A percentile compares a stretch with the other conserved stretches of the same genome.
Conservation (phyloP, 2,888 invertebrate genomes). For the Dione vanillae region DNA sequence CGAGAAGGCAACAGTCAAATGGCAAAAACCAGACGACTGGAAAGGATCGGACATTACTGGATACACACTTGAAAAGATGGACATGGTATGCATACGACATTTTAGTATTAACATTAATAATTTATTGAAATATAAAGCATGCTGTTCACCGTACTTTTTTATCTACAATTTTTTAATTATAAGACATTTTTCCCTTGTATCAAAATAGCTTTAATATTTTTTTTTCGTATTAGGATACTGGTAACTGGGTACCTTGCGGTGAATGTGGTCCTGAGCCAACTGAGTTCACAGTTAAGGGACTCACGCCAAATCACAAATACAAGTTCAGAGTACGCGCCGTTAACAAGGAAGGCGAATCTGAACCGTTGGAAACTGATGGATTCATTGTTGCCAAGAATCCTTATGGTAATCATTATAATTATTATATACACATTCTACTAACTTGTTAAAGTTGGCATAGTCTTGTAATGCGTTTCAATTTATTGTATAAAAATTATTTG, state of each 20-base stretch:
- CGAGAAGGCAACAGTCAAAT: constrained; percentile 95
- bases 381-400: constrained; percentile 97
- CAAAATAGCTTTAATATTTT: not conserved
- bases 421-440: not conserved
- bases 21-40: constrained; percentile 94
- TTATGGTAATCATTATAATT: constrained; percentile 86
- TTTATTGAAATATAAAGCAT: no score
- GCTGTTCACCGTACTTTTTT: no score
- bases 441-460: no score
- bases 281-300: constrained; percentile 93
- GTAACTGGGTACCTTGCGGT: constrained; percentile 97
- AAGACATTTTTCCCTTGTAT: no score
- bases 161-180: no score
- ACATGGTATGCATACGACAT: constrained; percentile 81
- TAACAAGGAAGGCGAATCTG: constrained; percentile 98
- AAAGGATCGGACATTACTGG: constrained; percentile 95
- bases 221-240: constrained; percentile 86
- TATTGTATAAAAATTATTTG: not conserved
- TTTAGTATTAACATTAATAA: not conserved
- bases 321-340: constrained; percentile 98
- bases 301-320: constrained; percentile 98
- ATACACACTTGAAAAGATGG: constrained; percentile 97
- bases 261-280: constrained; percentile 93
- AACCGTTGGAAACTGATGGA: constrained; percentile 95
- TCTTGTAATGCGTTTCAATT: no score